phyloP scores from a whole-genome alignment of 2,888 invertebrate species.

The Pseudoips prasinana region DNA sequence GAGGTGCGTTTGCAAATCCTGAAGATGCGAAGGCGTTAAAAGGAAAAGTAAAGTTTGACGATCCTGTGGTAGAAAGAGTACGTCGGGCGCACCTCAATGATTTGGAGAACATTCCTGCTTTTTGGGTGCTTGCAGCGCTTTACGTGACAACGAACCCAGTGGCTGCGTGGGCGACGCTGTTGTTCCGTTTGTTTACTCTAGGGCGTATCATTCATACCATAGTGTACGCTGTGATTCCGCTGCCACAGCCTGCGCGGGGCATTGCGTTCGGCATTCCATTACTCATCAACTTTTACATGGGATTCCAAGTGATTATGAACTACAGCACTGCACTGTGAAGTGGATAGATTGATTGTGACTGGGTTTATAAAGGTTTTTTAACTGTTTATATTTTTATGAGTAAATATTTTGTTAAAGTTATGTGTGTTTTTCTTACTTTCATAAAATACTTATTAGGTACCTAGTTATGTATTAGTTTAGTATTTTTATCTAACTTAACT shows the following conservation, averaged over 20 bases:
- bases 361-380: conserved; percentile 1
- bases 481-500: too few species aligned
- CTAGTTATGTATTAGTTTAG: too few species aligned
- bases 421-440: too few species aligned
- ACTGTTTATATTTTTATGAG: conserved; percentile 1
- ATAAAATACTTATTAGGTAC: too few species aligned
- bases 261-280: conserved; percentile 53
- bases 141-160: conserved; percentile 83
- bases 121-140: conserved; percentile 82
- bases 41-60: conserved; percentile 62
- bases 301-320: conserved; percentile 49
- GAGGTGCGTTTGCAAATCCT: conserved; percentile 57
- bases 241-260: conserved; percentile 81
- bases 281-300: conserved; percentile 61
- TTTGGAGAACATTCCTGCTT: conserved; percentile 86
- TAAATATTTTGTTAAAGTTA: too few species aligned
- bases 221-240: conserved; percentile 83
- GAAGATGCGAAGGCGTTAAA: conserved; percentile 53
- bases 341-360: neutral
- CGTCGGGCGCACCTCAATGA: conserved; percentile 86
- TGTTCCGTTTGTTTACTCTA: conserved; percentile 77
- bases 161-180: conserved; percentile 51
- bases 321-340: conserved; percentile 45
- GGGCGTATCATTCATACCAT: conserved; percentile 83
- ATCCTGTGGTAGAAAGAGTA: conserved; percentile 56